Evolutionary conservation across 2,113 vertebrate species (phyloP), one percentile per base, ranked within the genome.

Genomic region (Vireo altiloquus): DNA sequence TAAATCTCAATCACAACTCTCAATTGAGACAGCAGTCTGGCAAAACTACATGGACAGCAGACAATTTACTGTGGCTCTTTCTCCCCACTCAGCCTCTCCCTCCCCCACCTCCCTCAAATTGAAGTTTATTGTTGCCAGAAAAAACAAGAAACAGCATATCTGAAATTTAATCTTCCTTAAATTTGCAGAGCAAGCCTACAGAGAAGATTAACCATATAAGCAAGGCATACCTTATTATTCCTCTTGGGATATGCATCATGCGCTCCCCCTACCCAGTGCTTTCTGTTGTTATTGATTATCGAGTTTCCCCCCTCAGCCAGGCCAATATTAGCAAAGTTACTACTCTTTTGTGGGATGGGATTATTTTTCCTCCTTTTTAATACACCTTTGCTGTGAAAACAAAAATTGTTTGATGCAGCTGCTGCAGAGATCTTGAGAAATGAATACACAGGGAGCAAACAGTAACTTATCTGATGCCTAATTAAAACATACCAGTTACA

Each of bases 1-100:
- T 97, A 97, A 97, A 96, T 98, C 96, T 96, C 14, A 49, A 91
- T 96, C 96, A 95, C 85, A 97, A 89, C 70, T 97, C 93, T 97
- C 93, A 94, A 17, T 71, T 93, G 89, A 96, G 88, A 96, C 95
- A 96, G 95, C 80, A 97, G 78, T 94, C 95, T 97, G 97, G 95
- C 94, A 98, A 96, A 96, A 69, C 91, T 95, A 95, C 82, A 94
- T 87, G 94, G 49, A 76, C 83, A 96, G 91, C 68, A 97, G 86
- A 97, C 97, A 95, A 57, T 90, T 94, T 91, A 95, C 57, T 81
- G 87, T 77, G 94, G 78, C 40, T 94, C 61, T 92, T 79, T 92
- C 74, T 92, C 77, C 63, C 64, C 22, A 75, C 72, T 95, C 94
- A 92, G 96, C 80, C 68, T 95, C 79, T 97, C 95, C 88, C 84